Evolutionary conservation across 2,888 invertebrate species (phyloP), one percentile per base, ranked within the genome.

Genomic region (Eurytoma californica): DNA sequence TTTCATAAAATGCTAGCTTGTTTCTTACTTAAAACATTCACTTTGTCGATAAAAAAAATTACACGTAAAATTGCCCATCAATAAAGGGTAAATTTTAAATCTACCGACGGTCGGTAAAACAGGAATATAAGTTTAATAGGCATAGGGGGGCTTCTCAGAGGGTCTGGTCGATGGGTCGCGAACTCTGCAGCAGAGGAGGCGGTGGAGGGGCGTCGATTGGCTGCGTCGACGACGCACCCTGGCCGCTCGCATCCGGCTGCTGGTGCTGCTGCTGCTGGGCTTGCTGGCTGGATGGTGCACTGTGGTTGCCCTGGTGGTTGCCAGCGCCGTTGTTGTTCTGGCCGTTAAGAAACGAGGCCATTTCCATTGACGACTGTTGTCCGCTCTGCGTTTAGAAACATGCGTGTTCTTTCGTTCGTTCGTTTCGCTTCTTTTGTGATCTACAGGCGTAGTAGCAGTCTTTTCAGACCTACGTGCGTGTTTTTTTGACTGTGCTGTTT

Each of bases 351-450:
- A 90, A 90, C 84, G 90, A 90, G 76, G 90, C 88, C 90, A 90
- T 90, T 87, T 90, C 90, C 89, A 90, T 89, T 82, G 89, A 86
- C 80, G 89, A 86, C 83, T 89, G 89, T 86, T 89, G 90, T 84
- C 89, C 89, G 88, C 87, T 90, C 90, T 90, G 82, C 80, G 88
- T 89, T 90, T 86, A 90, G 88, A 90, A 90, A 90, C 87, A 90
- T 90, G 88, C 87, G 87, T 87, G 88, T 90, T 88, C 89, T 74
- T 82, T 80, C 80, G 77, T 82, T 79, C 80, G 77, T 80, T 82
- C 80, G 77, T 89, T 87, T 89, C 88, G 89, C 89, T 89, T 89
- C 88, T 88, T 88, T 82, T 89, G 88, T 88, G 88, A 89, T 90
- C 89, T 89, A 88, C 87, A 88, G 39, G 88, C 87, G 88, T 86